These are phyloP conservation scores for Ophraella communa DNA, from an alignment of 2,888 invertebrate species.

Conservation along the genomic window DNA sequence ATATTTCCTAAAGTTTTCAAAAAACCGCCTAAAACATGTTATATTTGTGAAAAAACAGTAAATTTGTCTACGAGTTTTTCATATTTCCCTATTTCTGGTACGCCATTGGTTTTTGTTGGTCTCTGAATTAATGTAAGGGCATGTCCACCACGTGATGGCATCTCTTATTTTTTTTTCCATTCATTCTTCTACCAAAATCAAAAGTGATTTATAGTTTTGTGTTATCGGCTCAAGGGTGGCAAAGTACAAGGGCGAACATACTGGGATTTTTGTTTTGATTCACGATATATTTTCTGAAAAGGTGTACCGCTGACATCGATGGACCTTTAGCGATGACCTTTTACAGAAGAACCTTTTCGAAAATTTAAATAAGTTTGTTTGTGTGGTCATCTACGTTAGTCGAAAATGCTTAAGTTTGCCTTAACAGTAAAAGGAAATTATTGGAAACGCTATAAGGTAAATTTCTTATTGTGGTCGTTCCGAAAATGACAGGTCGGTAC, in stretches of 20 bases:
- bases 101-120: constrained; percentile 1
- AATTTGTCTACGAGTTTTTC: background rate
- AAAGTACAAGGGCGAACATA: constrained; percentile 31
- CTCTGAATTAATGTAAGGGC: constrained; percentile 14
- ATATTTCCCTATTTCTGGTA: background rate
- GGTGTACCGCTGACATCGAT: background rate
- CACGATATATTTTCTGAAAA: background rate
- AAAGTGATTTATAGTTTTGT: constrained; percentile 19
- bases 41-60: too few relatives aligned
- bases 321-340: background rate
- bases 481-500: too few relatives aligned
- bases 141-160: background rate
- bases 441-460: too few relatives aligned
- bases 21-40: too few relatives aligned
- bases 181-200: background rate
- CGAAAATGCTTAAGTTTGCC: too few relatives aligned
- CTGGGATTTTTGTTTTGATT: background rate
- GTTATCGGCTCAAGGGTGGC: background rate
- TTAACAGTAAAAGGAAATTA: too few relatives aligned
- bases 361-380: too few relatives aligned
- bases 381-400: too few relatives aligned
- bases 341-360: too few relatives aligned
- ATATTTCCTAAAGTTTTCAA: background rate
- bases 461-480: too few relatives aligned
- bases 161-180: constrained; percentile 7